These are phyloP conservation scores for Spermophilus dauricus DNA, from an alignment of 2,113 vertebrate genomes.

Conservation along the genomic window DNA sequence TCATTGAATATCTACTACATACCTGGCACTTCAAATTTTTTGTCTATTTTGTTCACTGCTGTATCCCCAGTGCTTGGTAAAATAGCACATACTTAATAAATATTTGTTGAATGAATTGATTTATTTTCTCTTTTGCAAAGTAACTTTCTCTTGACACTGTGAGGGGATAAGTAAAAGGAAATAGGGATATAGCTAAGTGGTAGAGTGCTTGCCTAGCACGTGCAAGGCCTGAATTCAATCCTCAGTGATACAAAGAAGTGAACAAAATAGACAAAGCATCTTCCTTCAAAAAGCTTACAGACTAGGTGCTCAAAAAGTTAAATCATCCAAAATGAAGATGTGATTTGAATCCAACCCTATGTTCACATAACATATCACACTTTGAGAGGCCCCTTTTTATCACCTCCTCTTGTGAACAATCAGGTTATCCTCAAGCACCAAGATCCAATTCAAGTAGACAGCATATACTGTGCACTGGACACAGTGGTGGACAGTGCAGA, in stretches of 20 bases:
- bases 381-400: not conserved
- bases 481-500: not conserved
- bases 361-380: not conserved
- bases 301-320: not conserved
- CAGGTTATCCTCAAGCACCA: not conserved
- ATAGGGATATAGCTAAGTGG: not conserved
- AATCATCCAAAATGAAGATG: not conserved
- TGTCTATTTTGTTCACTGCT: not conserved
- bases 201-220: not conserved
- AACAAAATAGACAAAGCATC: not conserved
- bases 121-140: conserved; percentile 32
- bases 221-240: not conserved
- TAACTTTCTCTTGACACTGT: not conserved
- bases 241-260: not conserved
- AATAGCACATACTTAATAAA: not conserved
- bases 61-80: not conserved
- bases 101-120: not conserved
- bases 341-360: not conserved
- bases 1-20: not conserved
- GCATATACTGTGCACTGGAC: too few relatives aligned
- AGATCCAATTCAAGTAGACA: not conserved
- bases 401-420: not conserved
- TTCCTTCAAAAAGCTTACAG: conserved; percentile 5
- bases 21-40: not conserved
- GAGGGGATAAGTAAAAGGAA: not conserved